A percentile compares a stretch with the other conserved stretches of the same genome.
phyloP scores from a whole-genome alignment of 2,113 vertebrate species.

The Mugil cephalus region DNA sequence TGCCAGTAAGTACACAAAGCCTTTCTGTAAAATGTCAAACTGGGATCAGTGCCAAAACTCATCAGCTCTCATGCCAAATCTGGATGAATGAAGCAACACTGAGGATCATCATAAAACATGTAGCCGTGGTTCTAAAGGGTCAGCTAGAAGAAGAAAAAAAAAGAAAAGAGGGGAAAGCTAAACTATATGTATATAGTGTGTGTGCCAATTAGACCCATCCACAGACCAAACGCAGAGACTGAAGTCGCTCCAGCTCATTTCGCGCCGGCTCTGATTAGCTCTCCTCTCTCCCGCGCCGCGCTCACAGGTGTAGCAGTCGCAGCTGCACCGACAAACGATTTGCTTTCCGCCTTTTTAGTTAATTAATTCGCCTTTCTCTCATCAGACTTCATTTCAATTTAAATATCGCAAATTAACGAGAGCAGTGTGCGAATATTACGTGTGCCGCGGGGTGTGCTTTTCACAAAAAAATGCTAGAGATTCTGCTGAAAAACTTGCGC shows the following conservation, averaged over 20 bases:
- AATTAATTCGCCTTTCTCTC: slow-evolving; percentile 41
- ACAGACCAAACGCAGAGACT: slow-evolving; percentile 20
- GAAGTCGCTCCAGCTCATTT: slow-evolving; percentile 49
- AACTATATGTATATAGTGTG: slow-evolving; percentile 3
- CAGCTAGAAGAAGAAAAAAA: not conserved
- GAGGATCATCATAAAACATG: slow-evolving; percentile 31
- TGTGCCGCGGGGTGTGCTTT: slow-evolving; percentile 44
- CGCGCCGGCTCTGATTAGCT: slow-evolving; percentile 44
- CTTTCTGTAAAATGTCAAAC: slow-evolving; percentile 52
- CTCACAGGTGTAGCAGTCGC: slow-evolving; percentile 29
- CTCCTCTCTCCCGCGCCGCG: slow-evolving; percentile 3
- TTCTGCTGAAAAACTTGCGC: slow-evolving; percentile 53
- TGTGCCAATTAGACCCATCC: slow-evolving; percentile 23
- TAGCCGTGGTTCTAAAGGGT: slow-evolving; percentile 38
- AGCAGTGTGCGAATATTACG: slow-evolving; percentile 50
- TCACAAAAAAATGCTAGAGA: slow-evolving; percentile 39
- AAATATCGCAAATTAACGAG: slow-evolving; percentile 40
- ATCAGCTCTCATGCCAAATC: slow-evolving; percentile 66
- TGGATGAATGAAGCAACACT: slow-evolving; percentile 42
- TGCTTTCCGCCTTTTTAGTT: slow-evolving; percentile 24
- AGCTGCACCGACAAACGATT: slow-evolving; percentile 17
- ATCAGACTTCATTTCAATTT: slow-evolving; percentile 45
- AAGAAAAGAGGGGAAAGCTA: slow-evolving; percentile 21
- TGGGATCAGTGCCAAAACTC: slow-evolving; percentile 68
- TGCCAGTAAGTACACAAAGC: slow-evolving; percentile 43